Conservation (phyloP, 2,797 vertebrate genomes). For the Lophius americanus region DNA sequence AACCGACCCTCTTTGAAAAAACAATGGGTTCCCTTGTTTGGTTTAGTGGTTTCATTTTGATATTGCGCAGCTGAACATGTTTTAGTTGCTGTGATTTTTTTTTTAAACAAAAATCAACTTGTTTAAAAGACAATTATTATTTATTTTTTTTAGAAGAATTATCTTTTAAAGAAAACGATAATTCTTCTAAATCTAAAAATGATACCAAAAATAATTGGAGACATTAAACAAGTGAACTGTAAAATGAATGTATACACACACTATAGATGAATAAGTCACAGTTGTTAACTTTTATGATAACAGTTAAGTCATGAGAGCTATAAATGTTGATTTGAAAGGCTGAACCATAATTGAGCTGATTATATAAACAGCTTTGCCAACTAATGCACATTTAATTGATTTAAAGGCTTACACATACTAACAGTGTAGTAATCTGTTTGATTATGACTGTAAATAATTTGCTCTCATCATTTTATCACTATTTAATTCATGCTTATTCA, state of each 20-base stretch:
- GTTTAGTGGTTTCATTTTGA: no score
- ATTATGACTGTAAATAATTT: slow-evolving; percentile 20
- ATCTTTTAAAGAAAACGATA: neutral
- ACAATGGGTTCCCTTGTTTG: no score
- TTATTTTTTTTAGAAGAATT: no score
- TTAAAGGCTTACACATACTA: neutral
- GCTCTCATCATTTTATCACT: slow-evolving; percentile 6
- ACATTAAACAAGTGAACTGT: neutral
- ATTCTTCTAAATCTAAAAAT: neutral
- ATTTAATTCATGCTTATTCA: slow-evolving; percentile 2
- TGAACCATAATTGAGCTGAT: neutral
- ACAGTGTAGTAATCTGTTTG: slow-evolving; percentile 8
- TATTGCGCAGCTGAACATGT: no score
- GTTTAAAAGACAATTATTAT: no score
- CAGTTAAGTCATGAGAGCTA: neutral
- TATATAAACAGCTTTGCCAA: slow-evolving; percentile 21
- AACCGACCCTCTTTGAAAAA: no score
- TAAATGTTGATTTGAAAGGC: neutral
- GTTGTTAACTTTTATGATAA: neutral
- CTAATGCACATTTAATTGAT: slow-evolving; percentile 13
- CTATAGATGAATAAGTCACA: neutral
- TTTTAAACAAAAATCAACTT: no score
- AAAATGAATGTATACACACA: neutral
- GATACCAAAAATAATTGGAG: neutral
- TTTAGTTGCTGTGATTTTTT: no score